Conservation (phyloP, 2,888 invertebrate genomes). For the Anthrax anthrax region DNA sequence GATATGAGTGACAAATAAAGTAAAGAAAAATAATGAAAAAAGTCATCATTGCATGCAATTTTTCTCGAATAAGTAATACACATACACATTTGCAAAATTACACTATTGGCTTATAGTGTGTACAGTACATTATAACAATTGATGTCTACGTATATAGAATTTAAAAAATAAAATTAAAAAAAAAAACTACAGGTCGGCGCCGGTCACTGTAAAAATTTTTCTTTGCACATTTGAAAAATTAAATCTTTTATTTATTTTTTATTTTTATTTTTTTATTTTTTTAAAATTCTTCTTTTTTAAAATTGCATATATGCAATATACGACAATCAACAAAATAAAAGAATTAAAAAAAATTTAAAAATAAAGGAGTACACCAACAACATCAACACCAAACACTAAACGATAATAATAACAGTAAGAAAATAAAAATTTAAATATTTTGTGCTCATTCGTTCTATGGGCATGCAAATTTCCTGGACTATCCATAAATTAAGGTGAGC, state of each 20-base stretch:
- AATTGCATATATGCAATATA: no score
- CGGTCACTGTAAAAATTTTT: not conserved
- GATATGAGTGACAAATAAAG: not conserved
- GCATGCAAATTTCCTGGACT: conserved; percentile 7
- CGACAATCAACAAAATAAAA: no score
- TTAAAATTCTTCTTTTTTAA: not conserved
- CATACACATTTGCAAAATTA: no score
- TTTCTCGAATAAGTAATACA: not conserved
- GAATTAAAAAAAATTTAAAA: not conserved
- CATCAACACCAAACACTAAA: not conserved
- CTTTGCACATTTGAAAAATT: no score
- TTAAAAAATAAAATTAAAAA: not conserved
- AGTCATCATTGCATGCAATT: conserved; percentile 8
- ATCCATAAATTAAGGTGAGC: conserved; percentile 8
- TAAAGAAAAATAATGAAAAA: conserved; percentile 1
- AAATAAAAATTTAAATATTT: not conserved
- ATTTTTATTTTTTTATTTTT: not conserved
- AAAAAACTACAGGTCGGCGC: conserved; percentile 8
- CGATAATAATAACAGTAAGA: not conserved
- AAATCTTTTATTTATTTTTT: not conserved
- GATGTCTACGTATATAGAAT: no score
- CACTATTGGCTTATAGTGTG: no score
- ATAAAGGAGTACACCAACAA: not conserved
- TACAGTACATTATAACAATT: no score
- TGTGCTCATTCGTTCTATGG: not conserved